Base-by-base conservation (phyloP, 2,888 invertebrate genomes). In the Andrena fulva region DNA sequence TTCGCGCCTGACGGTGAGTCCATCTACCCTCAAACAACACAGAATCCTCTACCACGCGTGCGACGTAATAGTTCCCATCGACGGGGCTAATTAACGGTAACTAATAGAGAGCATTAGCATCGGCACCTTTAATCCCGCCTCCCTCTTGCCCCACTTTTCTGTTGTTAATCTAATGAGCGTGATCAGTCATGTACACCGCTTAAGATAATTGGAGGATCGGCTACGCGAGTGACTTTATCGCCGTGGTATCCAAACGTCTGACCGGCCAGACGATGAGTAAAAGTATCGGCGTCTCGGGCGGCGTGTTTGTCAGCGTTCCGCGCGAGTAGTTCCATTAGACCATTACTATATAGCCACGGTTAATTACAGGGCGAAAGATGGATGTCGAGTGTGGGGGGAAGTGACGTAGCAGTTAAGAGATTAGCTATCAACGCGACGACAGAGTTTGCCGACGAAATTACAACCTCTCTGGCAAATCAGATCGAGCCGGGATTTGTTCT, bases 1-100 rank as follows among this genome's bases (percentile, higher is more conserved):
- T 89, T 91, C 91, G 91, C 91, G 91, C 90, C 90, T 90, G 89
- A 92, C 89, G 93, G 94, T 94, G 91, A 93, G 93, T 93, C 89
- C 82, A 42, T 76, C 80, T 79, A 77, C 76, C 59, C 63, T 75
- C 59, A 59, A 62, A 62, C n/a, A 77, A 64, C 75, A 84, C 81
- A 75, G 73, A 82, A 42, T 42, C 16, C 42, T 42, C 42, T 42
- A 42, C 12, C 42, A 42, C 12, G 42, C 42, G 42, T 1, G 42
- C 42, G 42, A 42, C 42, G 42, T 42, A 42, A 42, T 12, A 42
- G 12, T 42, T 42, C 12, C 16, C 42, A 42, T 42, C 42, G 42
- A 16, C 42, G 42, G 42, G 42, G 42, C 54, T 54, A 29, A 31
- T 8, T 20, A 48, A 74, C 79, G 67, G 59, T 64, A 54, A 62